Evolutionary conservation across 2,888 invertebrate species (phyloP), one percentile per base, ranked within the genome.

Genomic region (Mamestra brassicae): DNA sequence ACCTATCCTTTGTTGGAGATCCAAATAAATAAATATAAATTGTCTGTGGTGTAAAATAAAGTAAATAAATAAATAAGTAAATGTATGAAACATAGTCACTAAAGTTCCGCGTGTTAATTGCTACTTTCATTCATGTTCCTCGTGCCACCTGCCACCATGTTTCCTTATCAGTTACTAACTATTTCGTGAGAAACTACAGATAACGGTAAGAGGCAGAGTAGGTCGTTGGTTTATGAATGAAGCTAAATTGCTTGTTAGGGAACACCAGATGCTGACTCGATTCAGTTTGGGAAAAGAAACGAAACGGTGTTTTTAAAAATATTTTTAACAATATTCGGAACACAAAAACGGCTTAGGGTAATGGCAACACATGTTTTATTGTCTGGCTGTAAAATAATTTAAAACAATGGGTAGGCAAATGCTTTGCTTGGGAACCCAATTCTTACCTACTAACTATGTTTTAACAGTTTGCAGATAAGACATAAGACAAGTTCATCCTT

Each of bases 201-300:
- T 94, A 93, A 93, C 92, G 89, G 93, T 91, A 77, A 71, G 73
- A 67, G 61, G 60, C 67, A 8, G 34, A 66, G 73, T 74, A 85
- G 86, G 87, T 85, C 88, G 89, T 90, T 74, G 84, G 72, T 88
- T 91, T 89, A 88, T 92, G 92, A 94, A 93, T 93, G 93, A 89
- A 91, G 83, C 86, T 82, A 84, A 86, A 85, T 82, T 83, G 81
- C 85, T 85, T 73, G 74, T 85, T 77, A 84, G 85, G 75, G 85
- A 76, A 78, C 86, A 82, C 88, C 93, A 93, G 91, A 93, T 93
- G 93, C 66, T 75, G 73, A 71, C 67, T 55, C 63, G 62, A 76
- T 62, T 74, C 57, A 72, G 68, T 87, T 83, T 86, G 76, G 74
- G 68, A 69, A 82, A 80, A 62, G 61, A 45, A 47, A 52, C 34